Percentiles rank a stretch among this genome's conserved stretches.
Conservation (phyloP, 2,888 invertebrate species). For the Stomorhina lunata region DNA sequence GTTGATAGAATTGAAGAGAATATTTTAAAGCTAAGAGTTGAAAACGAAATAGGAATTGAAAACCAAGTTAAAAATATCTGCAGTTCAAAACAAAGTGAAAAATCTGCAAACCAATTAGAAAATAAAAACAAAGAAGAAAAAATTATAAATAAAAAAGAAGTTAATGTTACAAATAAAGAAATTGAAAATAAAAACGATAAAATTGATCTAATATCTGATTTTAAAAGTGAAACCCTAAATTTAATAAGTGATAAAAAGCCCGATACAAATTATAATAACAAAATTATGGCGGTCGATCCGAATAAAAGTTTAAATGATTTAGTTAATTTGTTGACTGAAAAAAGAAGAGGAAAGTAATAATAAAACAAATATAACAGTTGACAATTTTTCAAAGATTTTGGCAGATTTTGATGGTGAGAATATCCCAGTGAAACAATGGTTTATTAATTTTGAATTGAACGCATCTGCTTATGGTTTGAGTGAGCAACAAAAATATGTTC, state of each 20-base stretch:
- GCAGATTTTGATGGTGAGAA: slow-evolving; percentile 4
- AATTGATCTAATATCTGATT: too few relatives aligned
- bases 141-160: neutral
- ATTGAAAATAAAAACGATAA: too few relatives aligned
- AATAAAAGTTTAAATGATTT: neutral
- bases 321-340: neutral
- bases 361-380: neutral
- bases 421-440: neutral
- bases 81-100: too few relatives aligned
- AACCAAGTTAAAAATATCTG: neutral
- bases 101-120: too few relatives aligned
- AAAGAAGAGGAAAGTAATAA: neutral
- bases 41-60: too few relatives aligned
- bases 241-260: too few relatives aligned
- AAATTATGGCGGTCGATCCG: neutral
- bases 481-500: neutral
- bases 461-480: neutral
- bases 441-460: neutral
- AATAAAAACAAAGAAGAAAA: neutral
- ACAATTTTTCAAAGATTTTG: slow-evolving; percentile 5
- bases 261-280: too few relatives aligned
- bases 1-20: too few relatives aligned
- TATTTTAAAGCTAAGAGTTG: too few relatives aligned
- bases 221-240: too few relatives aligned
- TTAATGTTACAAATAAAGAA: too few relatives aligned